Evolutionary conservation across 2,113 vertebrate species (phyloP).

Genomic region (Nansenia antarctica): DNA sequence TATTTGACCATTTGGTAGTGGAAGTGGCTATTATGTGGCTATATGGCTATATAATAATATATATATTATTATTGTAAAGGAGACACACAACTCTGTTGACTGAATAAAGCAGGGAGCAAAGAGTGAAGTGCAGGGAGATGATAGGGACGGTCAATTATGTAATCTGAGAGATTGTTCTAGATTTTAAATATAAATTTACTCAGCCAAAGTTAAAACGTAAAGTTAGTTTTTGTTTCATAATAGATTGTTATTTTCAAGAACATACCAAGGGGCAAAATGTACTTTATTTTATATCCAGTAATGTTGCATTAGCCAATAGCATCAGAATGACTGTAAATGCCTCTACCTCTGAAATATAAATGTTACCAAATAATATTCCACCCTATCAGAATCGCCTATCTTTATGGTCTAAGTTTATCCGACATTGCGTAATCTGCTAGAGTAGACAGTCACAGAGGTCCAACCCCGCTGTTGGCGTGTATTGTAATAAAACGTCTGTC

Average conservation of each 20-base stretch:
- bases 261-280: not conserved
- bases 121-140: not conserved
- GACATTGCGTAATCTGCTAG: not conserved
- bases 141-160: not conserved
- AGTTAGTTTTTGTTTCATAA: not conserved
- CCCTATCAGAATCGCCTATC: not conserved
- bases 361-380: not conserved
- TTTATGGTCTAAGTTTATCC: constrained; percentile 2
- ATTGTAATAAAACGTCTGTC: not conserved
- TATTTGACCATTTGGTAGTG: too few relatives aligned
- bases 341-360: not conserved
- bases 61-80: too few relatives aligned
- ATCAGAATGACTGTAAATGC: not conserved
- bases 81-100: too few relatives aligned
- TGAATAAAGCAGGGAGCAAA: not conserved
- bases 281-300: too few relatives aligned
- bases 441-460: not conserved
- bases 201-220: not conserved
- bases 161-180: not conserved
- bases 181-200: not conserved
- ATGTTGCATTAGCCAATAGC: too few relatives aligned
- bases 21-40: too few relatives aligned
- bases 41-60: too few relatives aligned
- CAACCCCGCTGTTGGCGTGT: not conserved
- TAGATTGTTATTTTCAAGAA: not conserved